Percentiles rank a stretch among this genome's conserved stretches.
Evolutionary conservation across 1,140 invertebrate species (phyloP).

Genomic region (Triops cancriformis): DNA sequence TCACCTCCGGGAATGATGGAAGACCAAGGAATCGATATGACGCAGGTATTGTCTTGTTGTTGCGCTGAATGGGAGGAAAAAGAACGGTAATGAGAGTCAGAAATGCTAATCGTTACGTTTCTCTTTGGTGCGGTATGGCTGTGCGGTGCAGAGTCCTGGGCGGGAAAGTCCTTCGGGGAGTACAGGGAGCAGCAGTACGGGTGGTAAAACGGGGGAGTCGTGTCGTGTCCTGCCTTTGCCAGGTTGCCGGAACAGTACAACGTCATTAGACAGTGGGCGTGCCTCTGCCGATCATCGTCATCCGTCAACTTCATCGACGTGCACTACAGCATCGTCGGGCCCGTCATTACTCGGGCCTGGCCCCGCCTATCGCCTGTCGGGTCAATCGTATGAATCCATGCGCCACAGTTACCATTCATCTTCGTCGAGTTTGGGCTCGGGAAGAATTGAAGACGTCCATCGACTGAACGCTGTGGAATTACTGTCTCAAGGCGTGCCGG

Average conservation of each 20-base stretch:
- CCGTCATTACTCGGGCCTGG: slow-evolving; percentile 21
- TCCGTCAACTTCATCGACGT: slow-evolving; percentile 32
- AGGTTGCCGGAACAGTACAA: slow-evolving; percentile 58
- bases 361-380: slow-evolving; percentile 41
- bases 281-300: slow-evolving; percentile 57
- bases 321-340: slow-evolving; percentile 25
- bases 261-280: slow-evolving; percentile 82
- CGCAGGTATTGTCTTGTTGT: slow-evolving; percentile 36
- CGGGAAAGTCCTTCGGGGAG: slow-evolving; percentile 68
- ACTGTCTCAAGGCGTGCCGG: slow-evolving; percentile 48
- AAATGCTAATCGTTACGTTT: slow-evolving; percentile 1
- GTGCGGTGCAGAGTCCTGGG: slow-evolving; percentile 60
- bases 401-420: slow-evolving; percentile 49
- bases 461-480: slow-evolving; percentile 50
- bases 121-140: not conserved
- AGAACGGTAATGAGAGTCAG: not conserved
- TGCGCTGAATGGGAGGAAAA: not conserved
- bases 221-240: not conserved
- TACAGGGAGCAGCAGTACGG: slow-evolving; percentile 39
- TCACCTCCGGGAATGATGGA: slow-evolving; percentile 37
- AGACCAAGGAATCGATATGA: slow-evolving; percentile 60
- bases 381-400: slow-evolving; percentile 44
- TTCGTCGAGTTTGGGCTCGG: slow-evolving; percentile 46
- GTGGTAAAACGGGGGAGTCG: slow-evolving; percentile 21
- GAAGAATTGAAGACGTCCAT: slow-evolving; percentile 39